Percentiles rank a stretch among this genome's conserved stretches.
Evolutionary conservation across 2,113 vertebrate species (phyloP).

Genomic region (Chroicocephalus ridibundus): DNA sequence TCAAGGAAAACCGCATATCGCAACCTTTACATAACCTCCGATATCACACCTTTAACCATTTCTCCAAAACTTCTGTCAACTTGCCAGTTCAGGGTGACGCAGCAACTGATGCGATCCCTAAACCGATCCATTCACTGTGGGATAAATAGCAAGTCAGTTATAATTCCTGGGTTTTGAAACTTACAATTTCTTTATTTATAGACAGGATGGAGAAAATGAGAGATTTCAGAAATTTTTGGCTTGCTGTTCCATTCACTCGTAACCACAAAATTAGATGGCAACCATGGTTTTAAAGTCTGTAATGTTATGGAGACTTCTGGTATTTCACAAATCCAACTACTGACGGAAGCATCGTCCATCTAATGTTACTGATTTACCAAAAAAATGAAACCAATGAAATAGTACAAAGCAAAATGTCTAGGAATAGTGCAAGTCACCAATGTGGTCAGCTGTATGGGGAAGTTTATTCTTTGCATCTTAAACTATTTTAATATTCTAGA

Average conservation of each 20-base stretch:
- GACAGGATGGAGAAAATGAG: background rate
- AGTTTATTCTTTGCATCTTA: background rate
- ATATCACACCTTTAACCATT: background rate
- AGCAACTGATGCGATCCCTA: background rate
- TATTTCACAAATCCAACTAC: background rate
- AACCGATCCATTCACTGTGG: background rate
- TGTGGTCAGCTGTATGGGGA: background rate
- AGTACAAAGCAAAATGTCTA: background rate
- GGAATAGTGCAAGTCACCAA: background rate
- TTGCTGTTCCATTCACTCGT: background rate
- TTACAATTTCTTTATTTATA: background rate
- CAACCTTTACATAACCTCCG: background rate
- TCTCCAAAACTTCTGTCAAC: background rate
- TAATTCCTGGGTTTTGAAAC: background rate
- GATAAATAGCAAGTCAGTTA: background rate
- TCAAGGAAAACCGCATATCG: background rate
- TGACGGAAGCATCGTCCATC: background rate
- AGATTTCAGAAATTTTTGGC: background rate
- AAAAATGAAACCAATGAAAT: background rate
- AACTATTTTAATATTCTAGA: background rate
- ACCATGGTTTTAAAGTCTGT: background rate
- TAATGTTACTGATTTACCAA: background rate
- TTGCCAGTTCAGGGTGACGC: background rate
- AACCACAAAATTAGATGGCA: constrained; percentile 21
- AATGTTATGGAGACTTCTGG: background rate